Conservation (phyloP, 1,140 invertebrate genomes). For the Tetramorium parvispinum region DNA sequence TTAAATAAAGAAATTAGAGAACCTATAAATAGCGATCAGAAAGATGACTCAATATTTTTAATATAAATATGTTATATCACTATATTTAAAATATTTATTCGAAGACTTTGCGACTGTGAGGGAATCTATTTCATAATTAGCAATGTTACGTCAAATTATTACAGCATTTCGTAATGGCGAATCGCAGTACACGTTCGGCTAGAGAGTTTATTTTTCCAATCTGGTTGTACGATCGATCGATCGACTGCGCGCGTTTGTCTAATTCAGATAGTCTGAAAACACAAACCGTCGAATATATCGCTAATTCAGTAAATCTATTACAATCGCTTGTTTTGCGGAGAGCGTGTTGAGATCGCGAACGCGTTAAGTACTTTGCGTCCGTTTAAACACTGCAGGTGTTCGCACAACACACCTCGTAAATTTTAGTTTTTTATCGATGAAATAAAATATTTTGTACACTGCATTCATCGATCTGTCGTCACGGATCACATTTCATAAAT, state of each 20-base stretch:
- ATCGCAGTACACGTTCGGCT: neutral
- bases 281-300: conserved; percentile 61
- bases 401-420: neutral
- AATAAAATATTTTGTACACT: neutral
- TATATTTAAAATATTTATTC: neutral
- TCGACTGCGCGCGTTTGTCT: conserved; percentile 48
- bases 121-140: neutral
- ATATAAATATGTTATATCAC: neutral
- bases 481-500: conserved; percentile 5
- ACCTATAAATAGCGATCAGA: neutral
- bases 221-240: conserved; percentile 25
- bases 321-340: conserved; percentile 42
- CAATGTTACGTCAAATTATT: conserved; percentile 29
- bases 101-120: neutral
- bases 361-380: conserved; percentile 1
- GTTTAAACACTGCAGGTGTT: conserved; percentile 8
- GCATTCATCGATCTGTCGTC: neutral
- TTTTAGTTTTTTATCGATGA: neutral
- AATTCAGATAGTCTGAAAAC: conserved; percentile 55
- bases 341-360: conserved; percentile 22
- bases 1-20: neutral
- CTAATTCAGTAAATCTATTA: conserved; percentile 58
- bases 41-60: neutral
- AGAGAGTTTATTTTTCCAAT: conserved; percentile 57
- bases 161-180: neutral